These are phyloP conservation scores for Oriolus oriolus DNA, from an alignment of 2,113 vertebrate species.

Conservation along the genomic window DNA sequence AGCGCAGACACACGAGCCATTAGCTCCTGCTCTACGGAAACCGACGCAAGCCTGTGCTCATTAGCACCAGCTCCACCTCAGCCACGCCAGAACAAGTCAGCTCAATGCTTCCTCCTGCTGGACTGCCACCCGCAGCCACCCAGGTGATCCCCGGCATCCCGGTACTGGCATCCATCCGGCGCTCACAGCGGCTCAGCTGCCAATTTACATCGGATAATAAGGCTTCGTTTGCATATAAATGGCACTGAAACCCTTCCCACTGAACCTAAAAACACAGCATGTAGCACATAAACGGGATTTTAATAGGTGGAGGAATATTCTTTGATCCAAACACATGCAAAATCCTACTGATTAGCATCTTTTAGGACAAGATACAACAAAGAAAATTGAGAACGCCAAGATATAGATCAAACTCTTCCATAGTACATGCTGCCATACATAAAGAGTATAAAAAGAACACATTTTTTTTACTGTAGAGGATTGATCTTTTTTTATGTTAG, in stretches of 20 bases:
- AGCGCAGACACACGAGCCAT: background rate
- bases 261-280: background rate
- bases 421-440: background rate
- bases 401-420: background rate
- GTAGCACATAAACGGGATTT: background rate
- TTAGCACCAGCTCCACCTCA: background rate
- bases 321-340: background rate
- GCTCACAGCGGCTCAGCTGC: background rate
- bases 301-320: background rate
- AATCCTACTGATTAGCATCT: background rate
- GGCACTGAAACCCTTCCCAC: background rate
- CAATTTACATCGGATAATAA: background rate
- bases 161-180: rapidly evolving
- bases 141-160: background rate
- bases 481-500: background rate
- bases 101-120: conserved; percentile 3
- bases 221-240: background rate
- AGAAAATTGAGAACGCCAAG: background rate
- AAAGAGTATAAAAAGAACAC: background rate
- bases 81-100: background rate
- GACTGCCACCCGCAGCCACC: background rate
- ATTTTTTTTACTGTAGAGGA: background rate
- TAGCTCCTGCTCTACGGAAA: background rate
- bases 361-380: background rate
- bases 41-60: background rate